Evolutionary conservation across 2,113 vertebrate genomes (phyloP).

Genomic region (Triplophysa siluroides): DNA sequence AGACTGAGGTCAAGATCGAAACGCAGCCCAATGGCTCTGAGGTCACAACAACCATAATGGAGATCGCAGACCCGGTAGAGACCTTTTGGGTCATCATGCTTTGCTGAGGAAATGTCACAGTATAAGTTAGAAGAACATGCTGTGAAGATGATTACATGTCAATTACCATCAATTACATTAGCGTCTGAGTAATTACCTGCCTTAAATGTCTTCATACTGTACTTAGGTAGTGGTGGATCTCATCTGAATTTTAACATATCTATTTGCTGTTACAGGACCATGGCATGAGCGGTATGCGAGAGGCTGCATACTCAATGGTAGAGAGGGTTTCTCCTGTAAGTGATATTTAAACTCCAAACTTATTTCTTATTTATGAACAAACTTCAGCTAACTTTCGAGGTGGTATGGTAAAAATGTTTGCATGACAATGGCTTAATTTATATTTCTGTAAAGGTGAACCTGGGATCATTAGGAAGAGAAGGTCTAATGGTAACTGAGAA

Average conservation of each 20-base stretch:
- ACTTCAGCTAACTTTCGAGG: not conserved
- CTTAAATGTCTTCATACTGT: constrained; percentile 11
- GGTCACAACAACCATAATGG: constrained; percentile 76
- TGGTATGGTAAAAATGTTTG: not conserved
- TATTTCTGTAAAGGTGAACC: constrained; percentile 66
- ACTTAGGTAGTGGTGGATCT: not conserved
- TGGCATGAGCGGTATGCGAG: constrained; percentile 63
- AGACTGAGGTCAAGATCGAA: constrained; percentile 72
- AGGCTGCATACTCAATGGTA: constrained; percentile 68
- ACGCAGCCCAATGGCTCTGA: constrained; percentile 77
- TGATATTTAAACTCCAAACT: constrained; percentile 29
- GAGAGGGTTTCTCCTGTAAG: constrained; percentile 78
- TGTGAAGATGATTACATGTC: not conserved
- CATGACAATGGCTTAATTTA: not conserved
- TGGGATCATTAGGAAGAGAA: constrained; percentile 69
- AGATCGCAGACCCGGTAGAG: constrained; percentile 74
- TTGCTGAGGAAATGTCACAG: constrained; percentile 2
- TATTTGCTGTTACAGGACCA: constrained; percentile 67
- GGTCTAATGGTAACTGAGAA: constrained; percentile 82
- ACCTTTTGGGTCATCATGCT: constrained; percentile 4
- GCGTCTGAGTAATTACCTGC: not conserved
- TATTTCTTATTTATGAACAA: too few relatives aligned
- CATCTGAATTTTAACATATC: not conserved
- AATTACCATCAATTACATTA: not conserved
- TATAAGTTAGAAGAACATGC: constrained; percentile 10